A percentile compares a stretch with the other conserved stretches of the same genome.
Evolutionary conservation across 1,140 invertebrate species (phyloP).

Genomic region (Camponotus floridanus): DNA sequence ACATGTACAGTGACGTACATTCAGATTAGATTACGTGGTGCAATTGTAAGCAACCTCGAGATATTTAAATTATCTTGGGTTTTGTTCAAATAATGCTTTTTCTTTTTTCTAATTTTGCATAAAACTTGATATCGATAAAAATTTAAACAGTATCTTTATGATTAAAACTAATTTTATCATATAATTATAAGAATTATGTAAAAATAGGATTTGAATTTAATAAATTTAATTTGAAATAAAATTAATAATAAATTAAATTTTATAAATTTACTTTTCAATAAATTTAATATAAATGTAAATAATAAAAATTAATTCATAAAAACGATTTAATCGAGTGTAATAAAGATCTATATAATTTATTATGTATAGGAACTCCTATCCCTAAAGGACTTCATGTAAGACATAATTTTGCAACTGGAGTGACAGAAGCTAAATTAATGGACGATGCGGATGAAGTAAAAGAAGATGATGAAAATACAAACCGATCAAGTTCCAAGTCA

Average conservation of each 20-base stretch:
- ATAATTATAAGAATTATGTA: not conserved
- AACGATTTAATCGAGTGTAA: not conserved
- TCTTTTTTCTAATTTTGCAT: not conserved
- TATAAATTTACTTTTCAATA: not conserved
- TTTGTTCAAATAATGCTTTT: not conserved
- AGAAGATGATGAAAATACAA: slow-evolving; percentile 78
- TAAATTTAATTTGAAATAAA: not conserved
- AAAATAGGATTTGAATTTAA: not conserved
- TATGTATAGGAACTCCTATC: slow-evolving; percentile 88
- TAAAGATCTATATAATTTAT: slow-evolving; percentile 45
- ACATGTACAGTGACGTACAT: not conserved
- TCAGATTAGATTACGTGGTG: slow-evolving; percentile 13
- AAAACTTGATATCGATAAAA: not conserved
- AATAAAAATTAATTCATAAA: not conserved
- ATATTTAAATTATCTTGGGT: not conserved
- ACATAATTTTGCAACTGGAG: slow-evolving; percentile 91
- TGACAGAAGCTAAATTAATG: slow-evolving; percentile 91
- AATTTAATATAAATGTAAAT: not conserved
- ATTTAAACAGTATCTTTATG: not conserved
- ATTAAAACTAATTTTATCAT: not conserved
- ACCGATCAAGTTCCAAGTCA: slow-evolving; percentile 77
- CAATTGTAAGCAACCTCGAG: not conserved
- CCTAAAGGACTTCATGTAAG: slow-evolving; percentile 91
- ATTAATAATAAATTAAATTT: not conserved
- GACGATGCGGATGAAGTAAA: slow-evolving; percentile 83